These are phyloP conservation scores for Alaudala cheleensis DNA, from an alignment of 2,113 vertebrate species.

Conservation along the genomic window DNA sequence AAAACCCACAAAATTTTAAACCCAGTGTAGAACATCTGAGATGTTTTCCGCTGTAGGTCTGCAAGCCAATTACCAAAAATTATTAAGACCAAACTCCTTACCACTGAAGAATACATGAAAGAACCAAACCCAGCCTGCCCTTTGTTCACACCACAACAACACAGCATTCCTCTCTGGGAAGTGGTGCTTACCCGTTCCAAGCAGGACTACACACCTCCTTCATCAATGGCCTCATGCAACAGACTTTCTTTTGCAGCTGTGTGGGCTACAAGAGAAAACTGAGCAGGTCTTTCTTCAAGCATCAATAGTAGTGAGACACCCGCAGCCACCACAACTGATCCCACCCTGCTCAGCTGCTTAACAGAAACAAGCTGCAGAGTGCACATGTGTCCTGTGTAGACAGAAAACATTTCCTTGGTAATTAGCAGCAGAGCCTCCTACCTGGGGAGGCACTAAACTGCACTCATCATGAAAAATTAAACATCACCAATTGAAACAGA, in stretches of 20 bases:
- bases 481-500: not conserved
- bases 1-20: not conserved
- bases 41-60: not conserved
- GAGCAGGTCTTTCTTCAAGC: not conserved
- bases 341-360: not conserved
- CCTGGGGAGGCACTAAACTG: conserved; percentile 47
- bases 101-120: not conserved
- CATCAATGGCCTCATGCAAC: not conserved
- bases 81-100: not conserved
- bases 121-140: not conserved
- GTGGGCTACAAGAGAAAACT: not conserved
- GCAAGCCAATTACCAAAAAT: not conserved
- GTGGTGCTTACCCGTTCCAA: not conserved
- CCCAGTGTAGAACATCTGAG: not conserved
- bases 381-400: not conserved
- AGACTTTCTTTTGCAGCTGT: not conserved
- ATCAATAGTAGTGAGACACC: not conserved
- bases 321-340: not conserved
- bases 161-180: not conserved
- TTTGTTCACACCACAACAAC: not conserved
- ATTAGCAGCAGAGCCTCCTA: conserved; percentile 55
- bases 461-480: conserved; percentile 70
- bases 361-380: not conserved
- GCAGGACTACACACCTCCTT: not conserved
- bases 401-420: conserved; percentile 23